A percentile compares a stretch with the other conserved stretches of the same genome.
Evolutionary conservation across 2,888 invertebrate genomes (phyloP).

Genomic region (Branchellion lobata): DNA sequence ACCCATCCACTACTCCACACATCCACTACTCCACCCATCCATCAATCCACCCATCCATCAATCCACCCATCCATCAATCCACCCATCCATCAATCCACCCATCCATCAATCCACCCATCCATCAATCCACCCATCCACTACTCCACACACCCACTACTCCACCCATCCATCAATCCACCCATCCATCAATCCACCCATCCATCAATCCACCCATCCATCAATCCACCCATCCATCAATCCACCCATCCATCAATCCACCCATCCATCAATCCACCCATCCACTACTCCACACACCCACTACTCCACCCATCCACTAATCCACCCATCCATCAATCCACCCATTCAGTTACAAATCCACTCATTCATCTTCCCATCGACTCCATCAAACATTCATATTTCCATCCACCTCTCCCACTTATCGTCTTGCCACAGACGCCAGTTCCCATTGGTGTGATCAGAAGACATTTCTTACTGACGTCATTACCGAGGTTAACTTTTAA

Average conservation of each 20-base stretch:
- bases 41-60: too few relatives aligned
- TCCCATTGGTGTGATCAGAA: conserved; percentile 9
- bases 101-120: too few relatives aligned
- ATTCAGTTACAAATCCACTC: not conserved
- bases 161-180: not conserved
- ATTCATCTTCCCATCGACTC: conserved; percentile 10
- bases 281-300: too few relatives aligned
- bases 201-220: not conserved
- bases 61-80: too few relatives aligned
- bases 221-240: too few relatives aligned
- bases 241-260: too few relatives aligned
- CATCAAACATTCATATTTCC: conserved; percentile 6
- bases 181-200: not conserved
- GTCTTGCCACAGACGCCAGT: not conserved
- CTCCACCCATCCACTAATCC: too few relatives aligned
- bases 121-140: not conserved
- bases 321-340: too few relatives aligned
- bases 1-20: too few relatives aligned
- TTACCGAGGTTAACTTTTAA: not conserved
- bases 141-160: not conserved
- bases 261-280: too few relatives aligned
- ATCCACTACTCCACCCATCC: too few relatives aligned
- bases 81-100: too few relatives aligned
- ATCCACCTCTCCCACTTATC: conserved; percentile 1
- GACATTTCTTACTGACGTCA: conserved; percentile 1